Conservation (phyloP, 2,113 vertebrate species). For the Macroglossus sobrinus region DNA sequence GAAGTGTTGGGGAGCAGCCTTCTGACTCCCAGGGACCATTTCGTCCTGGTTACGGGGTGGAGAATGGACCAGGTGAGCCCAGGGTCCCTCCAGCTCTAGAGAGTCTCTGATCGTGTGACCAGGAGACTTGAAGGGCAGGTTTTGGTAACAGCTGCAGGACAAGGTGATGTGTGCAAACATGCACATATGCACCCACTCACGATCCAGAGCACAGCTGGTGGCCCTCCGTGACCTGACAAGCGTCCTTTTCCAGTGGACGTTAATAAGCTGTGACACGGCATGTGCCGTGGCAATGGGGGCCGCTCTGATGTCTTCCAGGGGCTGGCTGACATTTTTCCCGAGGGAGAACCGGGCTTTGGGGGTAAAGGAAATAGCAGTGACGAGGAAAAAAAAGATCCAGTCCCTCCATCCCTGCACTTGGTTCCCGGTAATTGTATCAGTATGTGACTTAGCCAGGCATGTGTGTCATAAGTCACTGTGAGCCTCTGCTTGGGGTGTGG, state of each 20-base stretch:
- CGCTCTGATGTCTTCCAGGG: neutral
- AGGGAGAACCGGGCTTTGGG: neutral
- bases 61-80: neutral
- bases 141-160: neutral
- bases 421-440: neutral
- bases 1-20: neutral
- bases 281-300: neutral
- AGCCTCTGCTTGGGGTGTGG: fast-evolving
- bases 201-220: neutral
- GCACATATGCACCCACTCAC: fast-evolving
- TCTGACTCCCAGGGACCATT: neutral
- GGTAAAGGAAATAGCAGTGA: neutral
- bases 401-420: too few relatives aligned
- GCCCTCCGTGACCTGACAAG: neutral
- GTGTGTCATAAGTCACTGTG: neutral
- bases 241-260: neutral
- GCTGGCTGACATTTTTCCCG: neutral
- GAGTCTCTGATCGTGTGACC: neutral
- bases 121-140: neutral
- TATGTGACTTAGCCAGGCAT: neutral
- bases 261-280: neutral
- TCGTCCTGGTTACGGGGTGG: neutral
- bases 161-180: fast-evolving
- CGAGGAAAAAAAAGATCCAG: neutral
- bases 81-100: neutral